phyloP scores from a whole-genome alignment of 2,888 invertebrate species.

The Aphrophora alni region DNA sequence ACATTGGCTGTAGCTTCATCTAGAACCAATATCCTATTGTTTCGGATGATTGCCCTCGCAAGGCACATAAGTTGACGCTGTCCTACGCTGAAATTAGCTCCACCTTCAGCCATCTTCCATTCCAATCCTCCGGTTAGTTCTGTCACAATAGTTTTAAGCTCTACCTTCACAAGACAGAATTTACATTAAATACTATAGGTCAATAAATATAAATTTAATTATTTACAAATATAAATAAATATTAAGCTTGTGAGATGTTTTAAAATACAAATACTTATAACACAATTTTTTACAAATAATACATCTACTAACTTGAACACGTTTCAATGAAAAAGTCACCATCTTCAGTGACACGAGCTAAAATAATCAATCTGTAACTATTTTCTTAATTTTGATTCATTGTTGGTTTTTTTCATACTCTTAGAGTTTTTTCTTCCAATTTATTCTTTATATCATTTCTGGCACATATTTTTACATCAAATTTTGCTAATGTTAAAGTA shows the following conservation, averaged over 20 bases:
- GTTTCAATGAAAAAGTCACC: too few relatives aligned
- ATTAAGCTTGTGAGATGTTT: too few relatives aligned
- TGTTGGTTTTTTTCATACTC: not conserved
- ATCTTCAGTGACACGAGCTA: too few relatives aligned
- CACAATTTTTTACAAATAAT: too few relatives aligned
- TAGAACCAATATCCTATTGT: constrained; percentile 82
- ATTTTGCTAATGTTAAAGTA: too few relatives aligned
- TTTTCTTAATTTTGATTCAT: too few relatives aligned
- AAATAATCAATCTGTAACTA: too few relatives aligned
- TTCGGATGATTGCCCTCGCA: constrained; percentile 84
- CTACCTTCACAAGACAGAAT: constrained; percentile 63
- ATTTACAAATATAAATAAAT: too few relatives aligned
- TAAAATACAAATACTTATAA: constrained; percentile 1
- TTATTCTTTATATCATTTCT: too few relatives aligned
- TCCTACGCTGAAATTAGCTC: constrained; percentile 86
- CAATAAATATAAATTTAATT: not conserved
- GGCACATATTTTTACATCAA: too few relatives aligned
- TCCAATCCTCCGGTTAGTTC: constrained; percentile 67
- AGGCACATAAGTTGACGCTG: constrained; percentile 90
- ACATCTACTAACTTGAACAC: too few relatives aligned
- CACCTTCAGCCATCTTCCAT: constrained; percentile 76
- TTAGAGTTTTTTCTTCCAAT: too few relatives aligned
- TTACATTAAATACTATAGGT: not conserved
- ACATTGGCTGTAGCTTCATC: constrained; percentile 97
- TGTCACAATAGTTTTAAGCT: constrained; percentile 71